A percentile compares a stretch with the other conserved stretches of the same genome.
phyloP scores from a whole-genome alignment of 1,140 invertebrate species.

The Euglossa dilemma region DNA sequence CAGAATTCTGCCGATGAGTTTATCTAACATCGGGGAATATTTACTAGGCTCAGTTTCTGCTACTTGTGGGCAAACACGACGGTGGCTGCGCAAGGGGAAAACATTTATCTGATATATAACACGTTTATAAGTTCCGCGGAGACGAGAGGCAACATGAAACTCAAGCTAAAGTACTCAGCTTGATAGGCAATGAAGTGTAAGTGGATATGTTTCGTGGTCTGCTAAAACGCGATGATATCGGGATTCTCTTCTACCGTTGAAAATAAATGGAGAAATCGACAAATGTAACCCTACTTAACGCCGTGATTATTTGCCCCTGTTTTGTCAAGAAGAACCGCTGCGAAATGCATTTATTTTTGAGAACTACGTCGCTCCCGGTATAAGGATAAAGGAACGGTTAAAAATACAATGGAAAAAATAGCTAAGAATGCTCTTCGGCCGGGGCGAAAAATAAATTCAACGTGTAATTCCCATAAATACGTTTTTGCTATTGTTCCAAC shows the following conservation, averaged over 20 bases:
- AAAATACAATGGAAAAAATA: conserved; percentile 50
- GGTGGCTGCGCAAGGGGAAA: conserved; percentile 47
- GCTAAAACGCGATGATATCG: conserved; percentile 67
- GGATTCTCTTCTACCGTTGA: conserved; percentile 25
- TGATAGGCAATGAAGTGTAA: conserved; percentile 70
- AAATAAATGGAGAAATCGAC: conserved; percentile 56
- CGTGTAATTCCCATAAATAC: conserved; percentile 36
- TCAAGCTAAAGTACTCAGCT: conserved; percentile 64
- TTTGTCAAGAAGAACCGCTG: not conserved
- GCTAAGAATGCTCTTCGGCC: conserved; percentile 3
- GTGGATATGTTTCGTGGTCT: conserved; percentile 69
- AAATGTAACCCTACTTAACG: conserved; percentile 28
- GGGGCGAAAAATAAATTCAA: conserved; percentile 23
- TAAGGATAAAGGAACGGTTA: conserved; percentile 46
- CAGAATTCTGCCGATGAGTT: conserved; percentile 54
- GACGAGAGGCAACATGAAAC: conserved; percentile 64
- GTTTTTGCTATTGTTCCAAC: conserved; percentile 30
- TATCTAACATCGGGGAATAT: conserved; percentile 61
- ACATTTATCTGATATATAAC: conserved; percentile 69
- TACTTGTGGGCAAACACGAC: conserved; percentile 61
- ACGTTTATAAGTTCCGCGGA: conserved; percentile 60
- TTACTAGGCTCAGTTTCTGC: conserved; percentile 56
- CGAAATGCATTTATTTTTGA: conserved; percentile 35
- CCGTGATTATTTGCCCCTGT: conserved; percentile 11
- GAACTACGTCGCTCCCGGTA: not conserved